Evolutionary conservation across 2,113 vertebrate species (phyloP).

Genomic region (Brachyistius frenatus): DNA sequence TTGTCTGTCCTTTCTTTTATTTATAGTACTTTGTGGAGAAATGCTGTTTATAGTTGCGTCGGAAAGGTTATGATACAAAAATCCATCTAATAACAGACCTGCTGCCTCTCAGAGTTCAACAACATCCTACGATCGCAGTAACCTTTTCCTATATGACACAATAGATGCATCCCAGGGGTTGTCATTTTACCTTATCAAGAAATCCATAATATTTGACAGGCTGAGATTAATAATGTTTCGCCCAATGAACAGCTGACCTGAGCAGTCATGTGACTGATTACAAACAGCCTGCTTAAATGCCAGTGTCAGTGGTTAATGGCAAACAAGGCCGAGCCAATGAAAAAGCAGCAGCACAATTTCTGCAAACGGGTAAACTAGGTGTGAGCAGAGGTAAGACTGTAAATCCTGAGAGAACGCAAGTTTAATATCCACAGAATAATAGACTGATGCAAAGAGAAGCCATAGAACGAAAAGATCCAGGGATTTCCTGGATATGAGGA

Average conservation of each 20-base stretch:
- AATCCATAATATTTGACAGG: constrained; percentile 67
- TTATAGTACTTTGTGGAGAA: background rate
- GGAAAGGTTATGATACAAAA: background rate
- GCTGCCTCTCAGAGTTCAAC: background rate
- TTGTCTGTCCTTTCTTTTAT: background rate
- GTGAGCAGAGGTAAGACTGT: constrained; percentile 35
- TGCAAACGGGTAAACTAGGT: constrained; percentile 14
- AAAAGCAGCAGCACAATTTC: constrained; percentile 36
- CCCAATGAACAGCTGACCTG: constrained; percentile 64
- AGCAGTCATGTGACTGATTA: constrained; percentile 62
- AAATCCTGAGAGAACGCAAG: constrained; percentile 32
- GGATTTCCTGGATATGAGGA: constrained; percentile 19
- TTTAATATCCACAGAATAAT: constrained; percentile 42
- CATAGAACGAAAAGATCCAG: constrained; percentile 3
- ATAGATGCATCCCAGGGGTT: constrained; percentile 34
- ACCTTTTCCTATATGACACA: constrained; percentile 50
- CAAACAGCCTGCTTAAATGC: constrained; percentile 65
- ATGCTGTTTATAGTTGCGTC: background rate
- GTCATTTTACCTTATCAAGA: constrained; percentile 53
- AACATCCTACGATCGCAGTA: constrained; percentile 26
- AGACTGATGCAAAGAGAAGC: constrained; percentile 16
- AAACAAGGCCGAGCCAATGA: constrained; percentile 42
- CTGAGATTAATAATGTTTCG: constrained; percentile 70
- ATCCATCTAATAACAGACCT: too few species aligned
- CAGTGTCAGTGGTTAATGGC: constrained; percentile 57